Base-by-base conservation (phyloP, 2,888 invertebrate species). In the Beris chalybata region DNA sequence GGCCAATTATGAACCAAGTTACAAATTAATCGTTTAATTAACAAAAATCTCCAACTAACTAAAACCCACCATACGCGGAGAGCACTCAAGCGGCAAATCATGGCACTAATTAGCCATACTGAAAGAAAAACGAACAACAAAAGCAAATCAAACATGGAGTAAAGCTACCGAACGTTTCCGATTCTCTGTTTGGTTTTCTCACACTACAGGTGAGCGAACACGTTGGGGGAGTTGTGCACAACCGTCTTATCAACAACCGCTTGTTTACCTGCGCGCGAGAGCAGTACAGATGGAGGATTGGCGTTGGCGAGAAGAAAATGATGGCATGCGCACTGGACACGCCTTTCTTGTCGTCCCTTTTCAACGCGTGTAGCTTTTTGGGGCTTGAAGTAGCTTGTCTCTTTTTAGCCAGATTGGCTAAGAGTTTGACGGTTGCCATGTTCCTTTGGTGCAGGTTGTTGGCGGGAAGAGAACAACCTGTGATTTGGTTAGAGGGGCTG, bases 1-100 rank as follows among this genome's bases (percentile, higher is more conserved):
- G 22, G 3, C 22, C 3, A 22, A 22, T 22, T 22, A 22, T 22
- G 22, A 1, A 22, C 22, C 22, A 22, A 1, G 22, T 22, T 22
- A 2, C 22, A 22, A 38, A 38, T 38, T 9, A 38, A 38, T 7
- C 38, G 38, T 38, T 38, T 7, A 38, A 38, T 38, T 38, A 68
- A 70, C 63, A 12, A 43, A 55, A 3, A 52, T 29, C 54, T 22
- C 22, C 22, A 22, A 22, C 22, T 22, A 22, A 22, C 32, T 30
- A 55, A 67, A 12, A 31, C 12, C 5, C 38, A 7, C 5, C 38
- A 38, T 38, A 38, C 38, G 56, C 56, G 56, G 67, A 67, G 67
- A 68, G 71, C 71, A 69, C 71, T 66, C 71, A 66, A 64, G 68
- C 68, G 71, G 71, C 56, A 71, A 71, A 69, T 9, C 15, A 5